phyloP scores from a whole-genome alignment of 2,797 vertebrate genomes.

The Mallotus villosus region DNA sequence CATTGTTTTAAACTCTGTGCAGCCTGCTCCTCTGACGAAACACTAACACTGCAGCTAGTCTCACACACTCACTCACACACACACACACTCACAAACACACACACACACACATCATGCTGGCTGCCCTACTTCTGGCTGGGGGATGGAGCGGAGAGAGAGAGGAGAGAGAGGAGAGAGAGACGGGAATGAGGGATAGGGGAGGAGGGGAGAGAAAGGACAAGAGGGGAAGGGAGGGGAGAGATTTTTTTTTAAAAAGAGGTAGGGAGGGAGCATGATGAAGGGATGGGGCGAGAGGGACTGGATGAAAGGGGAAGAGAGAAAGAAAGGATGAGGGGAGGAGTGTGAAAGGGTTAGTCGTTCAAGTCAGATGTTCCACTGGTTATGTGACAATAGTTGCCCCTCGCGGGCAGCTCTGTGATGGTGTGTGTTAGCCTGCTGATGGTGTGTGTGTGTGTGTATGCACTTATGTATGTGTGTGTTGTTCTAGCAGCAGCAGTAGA shows the following conservation, averaged over 20 bases:
- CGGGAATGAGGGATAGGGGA: slow-evolving; percentile 46
- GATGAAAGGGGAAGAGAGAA: background rate
- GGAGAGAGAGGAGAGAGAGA: slow-evolving; percentile 41
- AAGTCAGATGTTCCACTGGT: slow-evolving; percentile 54
- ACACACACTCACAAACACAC: background rate
- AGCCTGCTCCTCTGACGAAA: no score
- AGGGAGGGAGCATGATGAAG: background rate
- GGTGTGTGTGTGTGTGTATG: slow-evolving; percentile 6
- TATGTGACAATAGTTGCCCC: slow-evolving; percentile 47
- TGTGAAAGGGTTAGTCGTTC: background rate
- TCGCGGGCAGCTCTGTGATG: slow-evolving; percentile 39
- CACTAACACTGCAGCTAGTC: no score
- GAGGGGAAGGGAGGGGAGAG: background rate
- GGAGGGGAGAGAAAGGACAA: background rate
- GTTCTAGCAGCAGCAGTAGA: background rate
- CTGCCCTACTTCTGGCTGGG: background rate
- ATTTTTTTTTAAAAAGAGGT: no score
- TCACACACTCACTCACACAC: no score
- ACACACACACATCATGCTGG: background rate
- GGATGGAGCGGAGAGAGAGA: slow-evolving; percentile 29
- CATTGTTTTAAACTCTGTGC: background rate
- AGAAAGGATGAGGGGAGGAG: background rate
- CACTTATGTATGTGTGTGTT: slow-evolving; percentile 4
- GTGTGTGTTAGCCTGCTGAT: slow-evolving; percentile 2
- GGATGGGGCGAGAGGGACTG: background rate